Percentiles rank a stretch among this genome's conserved stretches.
Evolutionary conservation across 2,797 vertebrate genomes (phyloP).

Genomic region (Mus minutoides): DNA sequence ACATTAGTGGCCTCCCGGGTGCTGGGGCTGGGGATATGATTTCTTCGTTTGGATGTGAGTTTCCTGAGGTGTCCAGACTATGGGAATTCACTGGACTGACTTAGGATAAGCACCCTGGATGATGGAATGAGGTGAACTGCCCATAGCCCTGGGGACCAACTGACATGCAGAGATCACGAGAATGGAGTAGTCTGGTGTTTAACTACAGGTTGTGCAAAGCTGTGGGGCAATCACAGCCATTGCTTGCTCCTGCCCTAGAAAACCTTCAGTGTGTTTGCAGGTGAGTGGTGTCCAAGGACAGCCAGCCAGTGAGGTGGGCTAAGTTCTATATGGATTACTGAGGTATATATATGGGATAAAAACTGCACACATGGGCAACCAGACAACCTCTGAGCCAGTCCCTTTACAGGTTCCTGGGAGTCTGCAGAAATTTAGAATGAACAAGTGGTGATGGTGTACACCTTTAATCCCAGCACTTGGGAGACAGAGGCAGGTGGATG

Average conservation of each 20-base stretch:
- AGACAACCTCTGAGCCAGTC: neutral
- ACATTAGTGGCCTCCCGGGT: neutral
- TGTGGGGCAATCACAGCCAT: neutral
- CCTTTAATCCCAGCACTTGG: too few species aligned
- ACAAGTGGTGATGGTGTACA: too few species aligned
- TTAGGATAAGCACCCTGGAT: neutral
- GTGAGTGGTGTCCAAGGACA: neutral
- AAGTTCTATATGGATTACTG: neutral
- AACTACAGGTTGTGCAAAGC: neutral
- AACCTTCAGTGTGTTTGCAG: neutral
- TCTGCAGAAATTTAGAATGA: neutral
- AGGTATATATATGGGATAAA: slow-evolving; percentile 18
- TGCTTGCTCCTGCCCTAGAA: neutral
- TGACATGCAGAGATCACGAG: neutral
- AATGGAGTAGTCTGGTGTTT: too few species aligned
- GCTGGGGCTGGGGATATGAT: neutral
- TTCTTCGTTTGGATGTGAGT: neutral
- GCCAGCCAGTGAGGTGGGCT: neutral
- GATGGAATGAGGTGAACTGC: neutral
- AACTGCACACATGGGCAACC: neutral
- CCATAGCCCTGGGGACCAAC: neutral
- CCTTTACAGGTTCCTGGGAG: neutral
- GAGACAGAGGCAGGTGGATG: too few species aligned
- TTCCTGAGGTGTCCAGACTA: neutral
- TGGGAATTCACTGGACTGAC: neutral